phyloP scores from a whole-genome alignment of 2,797 vertebrate genomes.

The Syngnathus rostellatus region DNA sequence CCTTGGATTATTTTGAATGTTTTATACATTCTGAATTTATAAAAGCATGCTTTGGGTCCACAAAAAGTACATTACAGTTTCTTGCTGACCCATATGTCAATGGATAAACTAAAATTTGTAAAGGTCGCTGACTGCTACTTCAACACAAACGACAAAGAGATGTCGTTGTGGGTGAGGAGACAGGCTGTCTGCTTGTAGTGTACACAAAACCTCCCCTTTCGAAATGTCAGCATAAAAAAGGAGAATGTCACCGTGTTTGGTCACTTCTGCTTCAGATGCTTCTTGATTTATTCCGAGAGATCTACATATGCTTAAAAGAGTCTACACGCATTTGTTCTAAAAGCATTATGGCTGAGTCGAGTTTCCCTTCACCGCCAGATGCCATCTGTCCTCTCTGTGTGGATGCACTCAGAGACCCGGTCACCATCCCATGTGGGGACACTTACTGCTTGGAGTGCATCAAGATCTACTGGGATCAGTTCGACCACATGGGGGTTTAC shows the following conservation, averaged over 20 bases:
- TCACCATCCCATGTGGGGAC: slow-evolving; percentile 78
- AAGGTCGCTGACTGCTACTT: neutral
- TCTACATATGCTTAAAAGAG: neutral
- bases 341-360: slow-evolving; percentile 54
- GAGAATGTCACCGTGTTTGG: slow-evolving; percentile 10
- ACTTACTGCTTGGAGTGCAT: slow-evolving; percentile 79
- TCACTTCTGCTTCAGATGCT: neutral
- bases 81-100: neutral
- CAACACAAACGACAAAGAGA: neutral
- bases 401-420: slow-evolving; percentile 62
- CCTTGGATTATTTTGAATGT: too few relatives aligned
- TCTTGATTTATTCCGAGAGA: neutral
- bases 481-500: slow-evolving; percentile 62
- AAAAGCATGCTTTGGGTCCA: neutral
- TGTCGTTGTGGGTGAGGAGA: slow-evolving; percentile 18
- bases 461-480: slow-evolving; percentile 78
- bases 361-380: slow-evolving; percentile 56
- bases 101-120: neutral
- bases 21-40: neutral
- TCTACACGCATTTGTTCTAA: neutral
- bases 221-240: slow-evolving; percentile 33
- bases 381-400: slow-evolving; percentile 71
- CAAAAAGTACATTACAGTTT: neutral
- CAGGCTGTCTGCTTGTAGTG: slow-evolving; percentile 42
- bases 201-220: slow-evolving; percentile 41